Evolutionary conservation across 2,113 vertebrate species (phyloP).

Genomic region (Gorsachius goisagi): DNA sequence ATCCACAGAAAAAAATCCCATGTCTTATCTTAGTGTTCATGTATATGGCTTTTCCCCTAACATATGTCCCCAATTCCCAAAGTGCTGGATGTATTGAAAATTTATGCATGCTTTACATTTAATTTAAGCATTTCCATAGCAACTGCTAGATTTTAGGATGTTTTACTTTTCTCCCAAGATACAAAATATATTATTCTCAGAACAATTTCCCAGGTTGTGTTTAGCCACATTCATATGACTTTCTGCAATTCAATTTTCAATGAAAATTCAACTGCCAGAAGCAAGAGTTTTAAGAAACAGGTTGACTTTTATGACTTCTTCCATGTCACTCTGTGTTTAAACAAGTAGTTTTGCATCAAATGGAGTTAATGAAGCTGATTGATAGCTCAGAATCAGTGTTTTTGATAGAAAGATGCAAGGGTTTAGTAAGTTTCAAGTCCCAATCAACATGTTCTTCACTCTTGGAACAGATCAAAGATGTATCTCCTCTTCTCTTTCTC

Average conservation of each 20-base stretch:
- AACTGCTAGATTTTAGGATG: slow-evolving; percentile 36
- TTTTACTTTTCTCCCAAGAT: slow-evolving; percentile 20
- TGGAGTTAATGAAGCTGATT: neutral
- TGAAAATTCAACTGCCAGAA: slow-evolving; percentile 23
- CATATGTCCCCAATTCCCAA: slow-evolving; percentile 5
- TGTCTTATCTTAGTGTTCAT: neutral
- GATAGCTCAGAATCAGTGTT: neutral
- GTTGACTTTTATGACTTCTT: neutral
- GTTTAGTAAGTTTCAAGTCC: neutral
- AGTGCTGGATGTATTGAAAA: slow-evolving; percentile 26
- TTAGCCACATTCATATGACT: slow-evolving; percentile 48
- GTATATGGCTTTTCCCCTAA: neutral
- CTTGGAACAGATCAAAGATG: neutral
- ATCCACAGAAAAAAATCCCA: neutral
- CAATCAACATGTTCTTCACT: neutral
- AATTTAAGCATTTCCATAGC: slow-evolving; percentile 54
- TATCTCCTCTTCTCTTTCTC: neutral
- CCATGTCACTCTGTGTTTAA: neutral
- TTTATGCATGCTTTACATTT: slow-evolving; percentile 55
- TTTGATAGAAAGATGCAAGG: neutral
- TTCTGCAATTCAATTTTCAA: slow-evolving; percentile 30
- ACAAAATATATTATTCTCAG: neutral
- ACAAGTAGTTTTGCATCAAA: neutral
- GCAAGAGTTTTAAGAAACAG: neutral
- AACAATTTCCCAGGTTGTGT: slow-evolving; percentile 19